Conservation (phyloP, 2,113 vertebrate genomes). For the Echinops telfairi region DNA sequence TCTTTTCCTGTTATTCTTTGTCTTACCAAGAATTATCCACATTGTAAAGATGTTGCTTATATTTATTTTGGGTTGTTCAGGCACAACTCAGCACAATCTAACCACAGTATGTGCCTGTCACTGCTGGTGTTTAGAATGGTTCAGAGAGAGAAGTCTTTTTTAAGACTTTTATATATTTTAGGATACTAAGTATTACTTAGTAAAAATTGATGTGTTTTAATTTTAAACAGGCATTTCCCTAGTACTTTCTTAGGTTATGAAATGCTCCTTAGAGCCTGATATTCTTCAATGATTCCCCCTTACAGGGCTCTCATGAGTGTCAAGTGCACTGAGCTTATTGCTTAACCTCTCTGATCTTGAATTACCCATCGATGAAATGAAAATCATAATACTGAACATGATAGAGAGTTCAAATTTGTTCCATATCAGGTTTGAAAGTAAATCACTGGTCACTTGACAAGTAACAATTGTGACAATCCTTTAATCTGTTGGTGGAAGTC, state of each 20-base stretch:
- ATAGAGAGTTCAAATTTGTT: neutral
- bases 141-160: neutral
- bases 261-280: neutral
- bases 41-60: neutral
- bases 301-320: neutral
- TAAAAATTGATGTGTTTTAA: neutral
- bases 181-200: neutral
- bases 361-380: neutral
- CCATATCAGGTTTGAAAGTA: neutral
- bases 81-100: neutral
- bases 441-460: neutral
- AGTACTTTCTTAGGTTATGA: neutral
- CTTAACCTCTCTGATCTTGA: neutral
- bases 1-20: neutral
- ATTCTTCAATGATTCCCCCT: neutral
- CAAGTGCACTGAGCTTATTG: neutral
- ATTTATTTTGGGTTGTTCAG: neutral
- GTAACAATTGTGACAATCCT: neutral
- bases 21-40: neutral
- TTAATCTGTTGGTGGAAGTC: neutral
- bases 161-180: neutral
- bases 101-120: neutral
- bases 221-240: neutral
- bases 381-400: neutral
- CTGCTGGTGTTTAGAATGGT: neutral